Evolutionary conservation across 2,888 invertebrate species (phyloP).

Genomic region (Cabera pusaria): DNA sequence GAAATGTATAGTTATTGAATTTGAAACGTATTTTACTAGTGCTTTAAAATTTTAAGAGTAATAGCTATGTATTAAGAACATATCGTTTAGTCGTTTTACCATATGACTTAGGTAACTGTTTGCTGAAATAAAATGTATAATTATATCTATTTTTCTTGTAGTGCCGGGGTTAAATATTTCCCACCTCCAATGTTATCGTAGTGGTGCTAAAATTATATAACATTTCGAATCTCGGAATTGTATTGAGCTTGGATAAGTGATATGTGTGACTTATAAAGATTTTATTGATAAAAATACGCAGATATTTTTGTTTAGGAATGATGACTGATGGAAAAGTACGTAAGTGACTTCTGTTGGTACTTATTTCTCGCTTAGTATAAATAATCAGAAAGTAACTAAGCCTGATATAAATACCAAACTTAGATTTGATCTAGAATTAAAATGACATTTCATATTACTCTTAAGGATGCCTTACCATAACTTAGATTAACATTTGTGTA

Average conservation of each 20-base stretch:
- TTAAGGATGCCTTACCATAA: constrained; percentile 62
- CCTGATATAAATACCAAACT: constrained; percentile 7
- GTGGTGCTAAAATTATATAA: constrained; percentile 43
- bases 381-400: constrained; percentile 7
- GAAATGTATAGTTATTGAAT: too few species aligned
- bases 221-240: constrained; percentile 25
- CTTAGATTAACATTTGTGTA: constrained; percentile 49
- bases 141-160: too few species aligned
- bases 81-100: too few species aligned
- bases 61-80: too few species aligned
- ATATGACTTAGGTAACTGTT: too few species aligned
- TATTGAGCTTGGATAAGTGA: constrained; percentile 27
- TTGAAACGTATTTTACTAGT: constrained; percentile 1
- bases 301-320: constrained; percentile 20
- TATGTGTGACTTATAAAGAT: constrained; percentile 17
- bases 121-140: too few species aligned
- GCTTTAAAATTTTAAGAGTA: constrained; percentile 7
- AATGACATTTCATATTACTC: constrained; percentile 26
- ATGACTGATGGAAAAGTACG: constrained; percentile 26
- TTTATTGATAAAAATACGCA: constrained; percentile 12
- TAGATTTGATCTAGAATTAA: constrained; percentile 12
- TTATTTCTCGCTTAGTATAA: constrained; percentile 12
- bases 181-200: constrained; percentile 44
- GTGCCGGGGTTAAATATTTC: too few species aligned
- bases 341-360: constrained; percentile 18